Evolutionary conservation across 2,113 vertebrate genomes (phyloP), one percentile per base, ranked within the genome.

Genomic region (Melanerpes aurifrons): DNA sequence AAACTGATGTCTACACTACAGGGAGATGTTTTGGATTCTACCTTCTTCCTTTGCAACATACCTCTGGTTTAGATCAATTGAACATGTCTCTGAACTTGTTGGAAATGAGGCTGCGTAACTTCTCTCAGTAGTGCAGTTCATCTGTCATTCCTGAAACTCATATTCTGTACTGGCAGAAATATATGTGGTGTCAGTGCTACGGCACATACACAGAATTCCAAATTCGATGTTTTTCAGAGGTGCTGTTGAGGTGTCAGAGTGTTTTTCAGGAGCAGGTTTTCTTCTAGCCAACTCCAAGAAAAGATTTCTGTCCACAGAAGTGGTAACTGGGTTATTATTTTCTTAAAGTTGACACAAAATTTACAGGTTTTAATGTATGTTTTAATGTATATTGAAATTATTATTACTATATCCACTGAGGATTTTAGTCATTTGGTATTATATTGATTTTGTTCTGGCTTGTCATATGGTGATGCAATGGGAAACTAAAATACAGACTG

Each of bases 391-490:
- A 18, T 7, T 74, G 13, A 59, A 88, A 71, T 3, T 7, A 48
- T 53, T 53, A 0, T 0, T 35, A 4, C 53, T 84, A 50, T 8
- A 31, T 40, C 31, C 15, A 19, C 15, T 50, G 31, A 59, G 3
- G 2, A 17, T 43, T 77, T 80, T 77, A 76, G 8, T 21, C 15
- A 54, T 67, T 72, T 86, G 16, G 26, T 12, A 53, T 17, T 28
- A 2, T 12, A 10, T 11, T 45, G 4, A 4, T 75, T 82, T 90
- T 72, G 28, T 3, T 22, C 3, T 31, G 11, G 24, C 59, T 61
- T n/a, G 3, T 43, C 71, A 3, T n/a, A 24, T 17, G 9, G 24
- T 84, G 29, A 20, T 59, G 13, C 17, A 86, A 72, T 22, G 13
- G 47, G 48, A 64, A 87, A 12, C 22, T 40, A 48, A 53, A 64